Percentiles rank a stretch among this genome's conserved stretches.
Evolutionary conservation across 2,888 invertebrate species (phyloP).

Genomic region (Diploptera punctata): DNA sequence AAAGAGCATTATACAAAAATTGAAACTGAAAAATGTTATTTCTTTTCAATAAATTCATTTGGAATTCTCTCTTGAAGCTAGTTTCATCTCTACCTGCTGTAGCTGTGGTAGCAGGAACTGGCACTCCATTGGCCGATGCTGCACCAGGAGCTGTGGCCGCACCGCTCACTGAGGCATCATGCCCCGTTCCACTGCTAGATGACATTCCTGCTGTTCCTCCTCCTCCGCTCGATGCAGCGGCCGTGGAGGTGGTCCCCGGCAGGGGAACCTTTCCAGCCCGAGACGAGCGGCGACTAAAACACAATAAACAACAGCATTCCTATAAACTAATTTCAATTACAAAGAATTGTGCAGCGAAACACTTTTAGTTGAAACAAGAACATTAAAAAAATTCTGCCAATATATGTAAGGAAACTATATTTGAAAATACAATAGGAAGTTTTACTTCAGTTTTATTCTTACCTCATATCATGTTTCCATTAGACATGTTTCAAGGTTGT

Average conservation of each 20-base stretch:
- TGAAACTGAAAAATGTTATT: background rate
- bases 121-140: constrained; percentile 30
- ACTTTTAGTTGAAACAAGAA: too few species aligned
- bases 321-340: too few species aligned
- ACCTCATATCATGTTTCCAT: too few species aligned
- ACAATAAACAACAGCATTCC: background rate
- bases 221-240: constrained; percentile 38
- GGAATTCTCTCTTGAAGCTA: too few species aligned
- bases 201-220: constrained; percentile 30
- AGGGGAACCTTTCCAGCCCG: constrained; percentile 53
- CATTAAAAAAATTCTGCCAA: too few species aligned
- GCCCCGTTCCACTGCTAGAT: constrained; percentile 28
- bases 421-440: too few species aligned
- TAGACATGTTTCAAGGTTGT: too few species aligned
- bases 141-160: background rate
- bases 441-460: too few species aligned
- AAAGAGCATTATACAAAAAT: constrained; percentile 11
- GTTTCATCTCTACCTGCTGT: constrained; percentile 33
- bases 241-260: constrained; percentile 41
- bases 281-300: constrained; percentile 58
- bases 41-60: constrained; percentile 10
- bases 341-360: too few species aligned
- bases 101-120: constrained; percentile 14
- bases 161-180: constrained; percentile 18
- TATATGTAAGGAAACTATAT: too few species aligned